Percentiles rank a stretch among this genome's conserved stretches.
phyloP scores from a whole-genome alignment of 2,888 invertebrate genomes.

The Lasioglossum villosulum region DNA sequence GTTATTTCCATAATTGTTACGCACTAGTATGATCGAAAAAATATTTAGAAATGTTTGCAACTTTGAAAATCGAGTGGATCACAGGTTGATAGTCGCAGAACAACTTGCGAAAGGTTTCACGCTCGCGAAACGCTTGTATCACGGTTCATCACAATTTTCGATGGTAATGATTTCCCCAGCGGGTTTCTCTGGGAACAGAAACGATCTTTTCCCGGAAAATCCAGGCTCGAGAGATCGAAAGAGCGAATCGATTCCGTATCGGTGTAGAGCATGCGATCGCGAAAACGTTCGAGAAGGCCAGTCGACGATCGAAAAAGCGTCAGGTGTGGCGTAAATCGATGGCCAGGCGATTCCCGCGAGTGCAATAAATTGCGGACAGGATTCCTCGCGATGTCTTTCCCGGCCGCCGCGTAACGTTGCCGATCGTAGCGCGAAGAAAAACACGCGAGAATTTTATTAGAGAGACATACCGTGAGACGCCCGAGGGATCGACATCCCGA shows the following conservation, averaged over 20 bases:
- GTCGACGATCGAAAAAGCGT: constrained; percentile 28
- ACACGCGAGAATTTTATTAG: constrained; percentile 8
- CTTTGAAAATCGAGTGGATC: background rate
- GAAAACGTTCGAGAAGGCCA: constrained; percentile 8
- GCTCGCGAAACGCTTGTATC: background rate
- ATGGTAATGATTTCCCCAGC: background rate
- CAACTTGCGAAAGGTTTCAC: background rate
- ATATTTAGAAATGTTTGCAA: background rate
- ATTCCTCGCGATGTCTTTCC: constrained; percentile 56
- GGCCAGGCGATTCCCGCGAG: constrained; percentile 57
- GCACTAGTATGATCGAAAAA: too few species aligned
- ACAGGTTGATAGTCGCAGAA: background rate
- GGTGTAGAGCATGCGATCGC: background rate
- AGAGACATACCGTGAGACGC: background rate
- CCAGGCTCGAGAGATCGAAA: background rate
- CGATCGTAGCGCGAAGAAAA: background rate
- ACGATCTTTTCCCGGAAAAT: background rate
- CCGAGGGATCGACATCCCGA: background rate
- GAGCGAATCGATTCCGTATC: background rate
- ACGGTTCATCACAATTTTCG: background rate
- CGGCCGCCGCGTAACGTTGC: background rate
- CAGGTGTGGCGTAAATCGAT: constrained; percentile 53
- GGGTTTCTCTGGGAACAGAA: background rate
- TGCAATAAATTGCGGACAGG: constrained; percentile 64
- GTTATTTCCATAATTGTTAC: too few species aligned